These are phyloP conservation scores for Ischnus inquisitorius DNA, from an alignment of 2,888 invertebrate genomes.

Conservation along the genomic window DNA sequence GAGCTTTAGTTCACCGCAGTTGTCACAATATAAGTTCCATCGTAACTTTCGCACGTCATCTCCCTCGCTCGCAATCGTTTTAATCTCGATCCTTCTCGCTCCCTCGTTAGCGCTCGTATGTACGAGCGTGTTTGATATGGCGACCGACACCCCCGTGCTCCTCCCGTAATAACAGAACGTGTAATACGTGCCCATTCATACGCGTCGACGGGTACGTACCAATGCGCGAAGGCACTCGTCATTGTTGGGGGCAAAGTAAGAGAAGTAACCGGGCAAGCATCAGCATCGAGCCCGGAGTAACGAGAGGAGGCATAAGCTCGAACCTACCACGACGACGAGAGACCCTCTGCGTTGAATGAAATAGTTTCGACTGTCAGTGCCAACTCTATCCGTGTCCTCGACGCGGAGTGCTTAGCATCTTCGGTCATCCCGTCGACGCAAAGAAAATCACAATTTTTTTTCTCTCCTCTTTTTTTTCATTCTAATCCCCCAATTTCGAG, in stretches of 20 bases:
- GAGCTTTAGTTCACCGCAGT: constrained; percentile 30
- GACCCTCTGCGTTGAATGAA: constrained; percentile 80
- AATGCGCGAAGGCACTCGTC: constrained; percentile 45
- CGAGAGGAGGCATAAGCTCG: background rate
- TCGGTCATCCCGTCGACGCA: constrained; percentile 64
- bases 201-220: constrained; percentile 66
- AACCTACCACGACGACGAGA: constrained; percentile 22
- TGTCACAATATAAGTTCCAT: constrained; percentile 3
- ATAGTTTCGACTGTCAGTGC: constrained; percentile 83
- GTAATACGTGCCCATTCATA: constrained; percentile 74
- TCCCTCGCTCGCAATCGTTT: constrained; percentile 55
- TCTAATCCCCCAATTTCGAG: background rate
- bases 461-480: background rate
- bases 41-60: constrained; percentile 44
- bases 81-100: constrained; percentile 37
- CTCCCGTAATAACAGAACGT: constrained; percentile 66
- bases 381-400: constrained; percentile 80
- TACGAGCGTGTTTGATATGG: background rate
- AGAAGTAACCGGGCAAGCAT: background rate
- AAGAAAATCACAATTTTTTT: background rate
- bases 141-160: constrained; percentile 52
- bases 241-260: constrained; percentile 30
- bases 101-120: constrained; percentile 7
- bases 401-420: constrained; percentile 72
- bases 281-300: background rate